These are phyloP conservation scores for Xanthia icteritia DNA, from an alignment of 2,888 invertebrate genomes.

Conservation along the genomic window DNA sequence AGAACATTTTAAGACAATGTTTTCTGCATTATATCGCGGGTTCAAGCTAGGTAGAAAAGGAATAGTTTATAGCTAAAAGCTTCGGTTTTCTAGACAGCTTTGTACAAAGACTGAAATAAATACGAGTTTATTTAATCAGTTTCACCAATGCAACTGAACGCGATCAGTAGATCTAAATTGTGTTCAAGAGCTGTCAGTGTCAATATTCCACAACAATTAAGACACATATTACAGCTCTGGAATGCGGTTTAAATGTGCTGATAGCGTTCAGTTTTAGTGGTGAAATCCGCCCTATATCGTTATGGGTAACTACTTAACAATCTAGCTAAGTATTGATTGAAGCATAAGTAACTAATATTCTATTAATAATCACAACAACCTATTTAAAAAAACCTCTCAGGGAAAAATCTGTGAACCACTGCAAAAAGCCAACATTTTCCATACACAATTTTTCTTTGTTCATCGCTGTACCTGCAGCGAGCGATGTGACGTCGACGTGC, in stretches of 20 bases:
- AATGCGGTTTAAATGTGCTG: too few species aligned
- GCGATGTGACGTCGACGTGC: slow-evolving; percentile 33
- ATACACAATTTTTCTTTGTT: slow-evolving; percentile 40
- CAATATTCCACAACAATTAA: too few species aligned
- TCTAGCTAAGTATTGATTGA: not conserved
- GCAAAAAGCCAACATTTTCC: slow-evolving; percentile 26
- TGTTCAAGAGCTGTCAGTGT: too few species aligned
- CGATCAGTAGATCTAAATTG: too few species aligned
- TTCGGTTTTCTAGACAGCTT: not conserved
- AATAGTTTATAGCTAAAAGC: not conserved
- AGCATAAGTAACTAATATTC: not conserved
- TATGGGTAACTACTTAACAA: not conserved
- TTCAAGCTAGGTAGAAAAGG: not conserved
- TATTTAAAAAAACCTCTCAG: not conserved
- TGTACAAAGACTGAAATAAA: not conserved
- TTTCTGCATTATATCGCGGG: not conserved
- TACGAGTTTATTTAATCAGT: not conserved
- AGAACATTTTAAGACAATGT: not conserved
- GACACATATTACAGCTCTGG: too few species aligned
- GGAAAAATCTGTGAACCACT: not conserved
- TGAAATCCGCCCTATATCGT: not conserved
- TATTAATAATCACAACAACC: not conserved
- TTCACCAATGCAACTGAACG: too few species aligned
- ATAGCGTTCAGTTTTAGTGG: too few species aligned
- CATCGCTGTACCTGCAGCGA: slow-evolving; percentile 25